Conservation (phyloP, 92 coral and sea anemone genomes). For the Epizoanthus rinbou region DNA sequence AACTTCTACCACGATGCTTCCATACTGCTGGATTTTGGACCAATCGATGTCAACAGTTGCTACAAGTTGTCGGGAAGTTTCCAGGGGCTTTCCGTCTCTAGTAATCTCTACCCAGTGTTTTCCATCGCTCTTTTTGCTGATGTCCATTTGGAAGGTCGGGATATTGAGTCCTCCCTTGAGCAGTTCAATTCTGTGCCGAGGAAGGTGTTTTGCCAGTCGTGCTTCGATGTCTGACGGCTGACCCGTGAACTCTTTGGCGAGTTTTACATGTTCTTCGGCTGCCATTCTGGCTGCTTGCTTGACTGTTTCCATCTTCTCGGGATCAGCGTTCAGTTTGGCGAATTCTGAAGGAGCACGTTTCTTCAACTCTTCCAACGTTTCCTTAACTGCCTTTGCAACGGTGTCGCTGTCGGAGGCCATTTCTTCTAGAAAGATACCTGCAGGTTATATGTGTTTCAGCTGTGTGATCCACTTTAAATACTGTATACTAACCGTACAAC, state of each 20-base stretch:
- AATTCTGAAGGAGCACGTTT: constrained; percentile 60
- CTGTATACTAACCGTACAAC: too few species aligned
- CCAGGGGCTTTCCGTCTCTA: constrained; percentile 44
- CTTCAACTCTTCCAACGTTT: constrained; percentile 54
- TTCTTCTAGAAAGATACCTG: neutral
- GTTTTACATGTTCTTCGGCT: constrained; percentile 63
- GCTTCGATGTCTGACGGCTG: constrained; percentile 62
- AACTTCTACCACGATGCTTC: constrained; percentile 66
- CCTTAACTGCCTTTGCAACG: constrained; percentile 56
- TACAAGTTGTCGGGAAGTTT: constrained; percentile 41
- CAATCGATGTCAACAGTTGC: constrained; percentile 46
- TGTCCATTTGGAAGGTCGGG: constrained; percentile 66
- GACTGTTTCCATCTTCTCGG: constrained; percentile 43
- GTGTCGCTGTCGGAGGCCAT: constrained; percentile 46
- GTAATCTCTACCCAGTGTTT: constrained; percentile 55
- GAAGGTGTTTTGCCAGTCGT: constrained; percentile 56
- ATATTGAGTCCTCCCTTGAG: constrained; percentile 50
- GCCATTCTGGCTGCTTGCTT: constrained; percentile 59
- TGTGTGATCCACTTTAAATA: too few species aligned
- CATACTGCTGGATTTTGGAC: constrained; percentile 53
- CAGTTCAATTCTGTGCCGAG: constrained; percentile 55
- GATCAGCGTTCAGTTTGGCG: constrained; percentile 55
- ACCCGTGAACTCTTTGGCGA: constrained; percentile 61
- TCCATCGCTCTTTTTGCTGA: constrained; percentile 48
- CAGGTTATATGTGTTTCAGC: too few species aligned